These are phyloP conservation scores for Anorthoa munda DNA, from an alignment of 2,888 invertebrate species.

Conservation along the genomic window DNA sequence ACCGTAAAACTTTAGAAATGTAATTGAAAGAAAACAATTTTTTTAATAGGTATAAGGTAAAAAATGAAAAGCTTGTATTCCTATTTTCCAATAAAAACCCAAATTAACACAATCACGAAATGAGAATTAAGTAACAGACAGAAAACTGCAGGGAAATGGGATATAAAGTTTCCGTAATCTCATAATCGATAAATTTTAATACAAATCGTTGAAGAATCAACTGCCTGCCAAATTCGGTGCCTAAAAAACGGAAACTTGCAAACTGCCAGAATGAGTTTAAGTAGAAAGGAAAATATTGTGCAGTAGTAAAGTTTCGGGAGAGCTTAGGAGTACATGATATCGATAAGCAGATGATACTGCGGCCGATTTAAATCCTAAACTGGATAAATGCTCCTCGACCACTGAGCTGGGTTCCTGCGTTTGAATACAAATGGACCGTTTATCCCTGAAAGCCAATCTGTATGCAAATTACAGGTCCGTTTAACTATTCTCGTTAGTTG, in stretches of 20 bases:
- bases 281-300: constrained; percentile 51
- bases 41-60: background rate
- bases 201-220: constrained; percentile 47
- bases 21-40: background rate
- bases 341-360: constrained; percentile 79
- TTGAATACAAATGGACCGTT: constrained; percentile 91
- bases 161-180: constrained; percentile 21
- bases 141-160: background rate
- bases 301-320: constrained; percentile 41
- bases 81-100: background rate
- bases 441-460: constrained; percentile 91
- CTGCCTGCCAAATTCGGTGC: constrained; percentile 54
- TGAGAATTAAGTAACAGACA: background rate
- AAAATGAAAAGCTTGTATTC: too few species aligned
- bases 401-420: constrained; percentile 86
- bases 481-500: constrained; percentile 91
- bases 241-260: constrained; percentile 54
- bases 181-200: constrained; percentile 49
- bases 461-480: constrained; percentile 90
- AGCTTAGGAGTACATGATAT: constrained; percentile 68
- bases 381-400: constrained; percentile 87
- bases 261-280: constrained; percentile 44
- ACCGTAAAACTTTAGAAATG: constrained; percentile 1
- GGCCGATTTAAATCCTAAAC: constrained; percentile 86
- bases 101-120: background rate